Base-by-base conservation (phyloP, 2,113 vertebrate species). In the Colaptes auratus region DNA sequence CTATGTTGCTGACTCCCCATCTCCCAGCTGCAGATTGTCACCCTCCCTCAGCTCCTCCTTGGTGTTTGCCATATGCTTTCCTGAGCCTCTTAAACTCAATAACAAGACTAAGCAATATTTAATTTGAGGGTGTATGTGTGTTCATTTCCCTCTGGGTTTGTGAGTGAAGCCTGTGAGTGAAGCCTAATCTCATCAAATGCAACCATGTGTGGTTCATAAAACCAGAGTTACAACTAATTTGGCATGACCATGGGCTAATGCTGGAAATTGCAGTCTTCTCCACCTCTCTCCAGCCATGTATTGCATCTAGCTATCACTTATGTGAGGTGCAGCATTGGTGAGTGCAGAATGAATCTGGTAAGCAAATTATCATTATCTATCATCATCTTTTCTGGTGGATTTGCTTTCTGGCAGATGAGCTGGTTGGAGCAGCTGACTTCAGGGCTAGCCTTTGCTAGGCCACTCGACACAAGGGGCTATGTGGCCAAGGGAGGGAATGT, bases 101-200 rank as follows among this genome's bases (percentile, higher is more conserved):
- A 75, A 72, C 28, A 82, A 92, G 27, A 50, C 46, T 58, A n/a
- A 82, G 46, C 27, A 79, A 61, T 81, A 81, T 67, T 75, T 70
- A 31, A 44, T 78, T 82, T 90, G 42, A 31, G 24, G 55, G 5
- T 33, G 50, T 52, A 12, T 10, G 12, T 9, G 5, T 77, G 25
- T 77, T 86, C 1, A 39, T 87, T 73, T 79, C n/a, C 24, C 61
- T 69, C 50, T 63, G 50, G 12, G n/a, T 84, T 78, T 78, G 31
- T 19, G 36, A 65, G 48, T 60, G 53, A 84, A 71, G 66, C 42
- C 24, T 77, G 31, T 19, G 48, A 65, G 48, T 60, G 48, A 81
- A 71, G 63, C 42, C 24, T 77, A 75, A 75, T 55, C 46, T 86
- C 24, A 46, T 60, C 6, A 2, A 67, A 36, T 31, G 33, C 53